phyloP scores from a whole-genome alignment of 2,113 vertebrate species.

The Ia io region DNA sequence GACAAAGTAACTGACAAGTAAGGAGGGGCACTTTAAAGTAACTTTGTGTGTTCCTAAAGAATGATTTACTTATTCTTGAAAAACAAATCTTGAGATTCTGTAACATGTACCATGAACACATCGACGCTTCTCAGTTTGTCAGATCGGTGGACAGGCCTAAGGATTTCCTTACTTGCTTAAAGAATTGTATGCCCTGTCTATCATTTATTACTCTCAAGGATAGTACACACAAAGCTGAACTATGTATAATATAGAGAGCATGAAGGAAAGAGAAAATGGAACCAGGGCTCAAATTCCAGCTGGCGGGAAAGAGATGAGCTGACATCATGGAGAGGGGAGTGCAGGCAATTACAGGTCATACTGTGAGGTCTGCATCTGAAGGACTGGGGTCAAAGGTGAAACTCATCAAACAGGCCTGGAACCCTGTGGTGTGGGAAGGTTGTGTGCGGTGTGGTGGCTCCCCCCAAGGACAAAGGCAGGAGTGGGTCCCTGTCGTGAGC shows the following conservation, averaged over 20 bases:
- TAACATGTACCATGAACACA: neutral
- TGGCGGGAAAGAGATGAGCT: neutral
- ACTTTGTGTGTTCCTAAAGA: neutral
- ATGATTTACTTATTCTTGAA: neutral
- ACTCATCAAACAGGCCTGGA: neutral
- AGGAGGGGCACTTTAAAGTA: neutral
- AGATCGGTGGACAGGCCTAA: neutral
- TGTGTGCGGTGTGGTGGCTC: too few species aligned
- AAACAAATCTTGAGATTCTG: neutral
- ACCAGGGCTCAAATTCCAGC: neutral
- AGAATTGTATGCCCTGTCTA: neutral
- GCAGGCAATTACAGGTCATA: neutral
- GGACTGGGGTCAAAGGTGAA: neutral
- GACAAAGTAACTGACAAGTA: neutral
- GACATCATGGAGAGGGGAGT: too few species aligned
- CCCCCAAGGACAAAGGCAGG: neutral
- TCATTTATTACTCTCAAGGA: neutral
- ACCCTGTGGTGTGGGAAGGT: neutral
- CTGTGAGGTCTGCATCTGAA: neutral
- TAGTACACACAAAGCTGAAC: neutral
- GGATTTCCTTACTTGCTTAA: neutral
- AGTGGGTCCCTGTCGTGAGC: neutral
- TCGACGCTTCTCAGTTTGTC: neutral
- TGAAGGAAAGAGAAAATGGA: neutral
- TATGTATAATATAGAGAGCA: neutral